phyloP scores from a whole-genome alignment of 2,797 vertebrate species.

The Mastacembelus armatus region DNA sequence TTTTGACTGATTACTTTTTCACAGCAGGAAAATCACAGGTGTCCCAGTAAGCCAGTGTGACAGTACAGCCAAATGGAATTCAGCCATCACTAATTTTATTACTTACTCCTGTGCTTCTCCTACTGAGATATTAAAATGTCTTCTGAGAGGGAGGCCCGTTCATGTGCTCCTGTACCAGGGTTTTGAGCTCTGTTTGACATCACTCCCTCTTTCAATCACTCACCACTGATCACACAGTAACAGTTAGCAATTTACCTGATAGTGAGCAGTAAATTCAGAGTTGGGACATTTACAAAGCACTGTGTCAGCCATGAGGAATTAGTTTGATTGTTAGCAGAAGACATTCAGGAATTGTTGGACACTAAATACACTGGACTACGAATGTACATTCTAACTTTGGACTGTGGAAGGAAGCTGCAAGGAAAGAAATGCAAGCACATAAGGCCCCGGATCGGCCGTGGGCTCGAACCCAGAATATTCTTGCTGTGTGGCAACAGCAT shows the following conservation, averaged over 20 bases:
- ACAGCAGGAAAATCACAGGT: background rate
- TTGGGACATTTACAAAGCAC: too few relatives aligned
- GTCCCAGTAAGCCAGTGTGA: background rate
- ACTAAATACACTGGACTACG: too few relatives aligned
- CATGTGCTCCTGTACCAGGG: background rate
- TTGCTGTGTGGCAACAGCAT: too few relatives aligned
- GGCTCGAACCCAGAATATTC: too few relatives aligned
- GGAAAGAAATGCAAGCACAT: too few relatives aligned
- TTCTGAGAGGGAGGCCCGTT: background rate
- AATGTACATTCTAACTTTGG: too few relatives aligned
- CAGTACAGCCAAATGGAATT: background rate
- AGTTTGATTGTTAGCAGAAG: background rate
- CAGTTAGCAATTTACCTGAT: background rate
- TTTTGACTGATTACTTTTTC: too few relatives aligned
- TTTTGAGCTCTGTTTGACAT: background rate
- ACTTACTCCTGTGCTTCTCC: background rate
- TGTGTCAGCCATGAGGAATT: background rate
- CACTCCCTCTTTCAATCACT: background rate
- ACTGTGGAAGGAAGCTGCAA: too few relatives aligned
- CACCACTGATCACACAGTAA: background rate
- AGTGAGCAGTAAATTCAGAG: background rate
- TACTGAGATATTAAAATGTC: background rate
- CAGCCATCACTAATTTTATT: background rate
- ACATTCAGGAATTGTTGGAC: too few relatives aligned
- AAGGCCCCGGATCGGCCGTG: too few relatives aligned